Percentiles rank a stretch among this genome's conserved stretches.
phyloP scores from a whole-genome alignment of 2,888 invertebrate genomes.

The Sarcophaga variegata region DNA sequence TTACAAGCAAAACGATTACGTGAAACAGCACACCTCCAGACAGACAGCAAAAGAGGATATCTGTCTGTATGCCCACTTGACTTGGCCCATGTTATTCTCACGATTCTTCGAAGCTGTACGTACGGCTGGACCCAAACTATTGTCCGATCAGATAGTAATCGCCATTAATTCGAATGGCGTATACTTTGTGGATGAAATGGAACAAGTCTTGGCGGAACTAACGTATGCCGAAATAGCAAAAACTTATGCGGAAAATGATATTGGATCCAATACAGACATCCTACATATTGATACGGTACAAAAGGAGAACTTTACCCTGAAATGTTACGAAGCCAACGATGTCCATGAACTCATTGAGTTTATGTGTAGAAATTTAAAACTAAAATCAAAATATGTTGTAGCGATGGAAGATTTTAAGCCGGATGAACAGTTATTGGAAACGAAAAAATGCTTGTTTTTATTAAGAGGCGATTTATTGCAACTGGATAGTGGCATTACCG shows the following conservation, averaged over 20 bases:
- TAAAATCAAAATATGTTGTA: conserved; percentile 92
- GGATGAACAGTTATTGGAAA: conserved; percentile 79
- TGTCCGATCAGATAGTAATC: conserved; percentile 90
- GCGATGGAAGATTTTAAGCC: conserved; percentile 85
- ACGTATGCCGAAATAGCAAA: conserved; percentile 93
- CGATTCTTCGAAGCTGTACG: conserved; percentile 96
- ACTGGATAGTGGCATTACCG: conserved; percentile 88
- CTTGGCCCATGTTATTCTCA: conserved; percentile 97
- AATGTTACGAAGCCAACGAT: conserved; percentile 93
- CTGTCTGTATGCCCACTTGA: conserved; percentile 93
- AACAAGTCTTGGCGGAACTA: conserved; percentile 93
- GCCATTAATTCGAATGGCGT: conserved; percentile 97
- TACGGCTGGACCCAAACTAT: conserved; percentile 86
- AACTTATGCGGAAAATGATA: conserved; percentile 83
- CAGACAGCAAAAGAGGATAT: conserved; percentile 93
- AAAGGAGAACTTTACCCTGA: conserved; percentile 95
- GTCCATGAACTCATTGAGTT: conserved; percentile 91
- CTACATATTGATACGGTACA: conserved; percentile 91
- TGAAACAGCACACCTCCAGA: conserved; percentile 86
- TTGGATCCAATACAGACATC: conserved; percentile 84
- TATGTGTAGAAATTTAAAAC: conserved; percentile 92
- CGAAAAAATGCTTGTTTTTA: conserved; percentile 83
- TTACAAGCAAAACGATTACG: conserved; percentile 88
- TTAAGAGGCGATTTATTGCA: conserved; percentile 92
- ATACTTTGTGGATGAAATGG: conserved; percentile 95